Evolutionary conservation across 35 echinoderm and acorn worm species (phyloP).

Genomic region (Eucidaris tribuloides): DNA sequence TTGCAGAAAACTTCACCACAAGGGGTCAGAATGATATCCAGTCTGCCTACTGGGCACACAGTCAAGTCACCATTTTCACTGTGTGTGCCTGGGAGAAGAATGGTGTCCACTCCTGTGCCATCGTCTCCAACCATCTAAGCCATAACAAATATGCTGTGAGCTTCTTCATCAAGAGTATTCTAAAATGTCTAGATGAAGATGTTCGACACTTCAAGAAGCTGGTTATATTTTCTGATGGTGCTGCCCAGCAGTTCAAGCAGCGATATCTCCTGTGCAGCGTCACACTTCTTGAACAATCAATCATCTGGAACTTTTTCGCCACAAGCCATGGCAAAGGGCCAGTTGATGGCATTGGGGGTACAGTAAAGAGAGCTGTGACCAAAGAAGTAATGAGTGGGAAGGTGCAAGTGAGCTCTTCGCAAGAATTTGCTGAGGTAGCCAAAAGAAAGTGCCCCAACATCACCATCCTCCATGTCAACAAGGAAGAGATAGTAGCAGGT

Average conservation of each 20-base stretch:
- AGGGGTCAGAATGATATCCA: slow-evolving; percentile 15
- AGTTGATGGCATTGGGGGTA: slow-evolving; percentile 60
- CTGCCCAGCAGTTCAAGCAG: slow-evolving; percentile 57
- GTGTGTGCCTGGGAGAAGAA: slow-evolving; percentile 24
- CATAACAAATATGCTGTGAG: slow-evolving; percentile 14
- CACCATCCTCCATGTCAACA: neutral
- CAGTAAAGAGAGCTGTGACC: slow-evolving; percentile 19
- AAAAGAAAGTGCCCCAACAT: neutral
- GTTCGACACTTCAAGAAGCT: neutral
- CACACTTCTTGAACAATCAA: slow-evolving; percentile 34
- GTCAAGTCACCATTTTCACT: slow-evolving; percentile 49
- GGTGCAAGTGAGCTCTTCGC: neutral
- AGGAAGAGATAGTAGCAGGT: neutral
- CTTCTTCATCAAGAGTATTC: neutral
- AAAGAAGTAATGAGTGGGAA: neutral
- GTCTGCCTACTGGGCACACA: slow-evolving; percentile 15
- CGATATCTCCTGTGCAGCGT: slow-evolving; percentile 16
- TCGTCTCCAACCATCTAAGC: slow-evolving; percentile 17
- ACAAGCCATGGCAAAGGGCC: slow-evolving; percentile 80
- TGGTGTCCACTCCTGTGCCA: neutral
- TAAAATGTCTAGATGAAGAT: slow-evolving; percentile 8
- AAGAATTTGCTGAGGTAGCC: slow-evolving; percentile 12
- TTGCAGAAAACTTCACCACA: slow-evolving; percentile 29
- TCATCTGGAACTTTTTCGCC: slow-evolving; percentile 65
- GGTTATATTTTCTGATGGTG: slow-evolving; percentile 57